Base-by-base conservation (phyloP, 2,797 vertebrate species). In the Anabas testudineus region DNA sequence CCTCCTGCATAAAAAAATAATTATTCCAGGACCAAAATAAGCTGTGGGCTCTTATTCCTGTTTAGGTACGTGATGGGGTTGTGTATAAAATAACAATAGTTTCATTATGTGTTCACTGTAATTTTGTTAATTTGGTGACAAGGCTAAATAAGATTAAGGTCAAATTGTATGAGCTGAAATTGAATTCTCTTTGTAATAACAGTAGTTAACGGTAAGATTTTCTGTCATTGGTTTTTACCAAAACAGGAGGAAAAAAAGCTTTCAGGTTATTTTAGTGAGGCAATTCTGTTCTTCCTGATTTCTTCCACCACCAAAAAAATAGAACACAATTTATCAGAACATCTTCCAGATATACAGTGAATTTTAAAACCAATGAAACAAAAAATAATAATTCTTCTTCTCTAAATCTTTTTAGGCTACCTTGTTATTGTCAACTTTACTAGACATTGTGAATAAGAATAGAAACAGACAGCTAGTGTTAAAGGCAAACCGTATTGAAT, bases 401-500 rank as follows among this genome's bases (percentile, higher is more conserved):
- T 93, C 85, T 89, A 91, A 76, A 76, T 88, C 67, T 92, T 93
- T 95, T 82, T 78, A 96, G 94, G 95, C 96, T 96, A 96, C 91
- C 93, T 94, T 95, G 93, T 96, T 96, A 96, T 93, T 94, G 82
- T 96, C 94, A 93, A 95, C 94, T 81, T 94, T 92, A 95, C 95
- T 96, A 97, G 94, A 97, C 95, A 95, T 90, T 87, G 95, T 96
- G 95, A 97, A 96, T 94, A 90, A 96, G 93, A 95, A 95, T 94
- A 92, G 83, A 96, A 96, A 96, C 92, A 96, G 95, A 96, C 94
- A 96, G 92, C 96, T 95, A 95, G 95, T 96, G 96, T 97, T 97
- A 97, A 98, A 98, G 97, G 96, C 96, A 97, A 97, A 97, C 94
- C 85, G 92, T 94, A 94, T 94, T 95, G 93, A 94, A 94, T 94